These are phyloP conservation scores for Gobius niger DNA, from an alignment of 2,113 vertebrate species.

Conservation along the genomic window DNA sequence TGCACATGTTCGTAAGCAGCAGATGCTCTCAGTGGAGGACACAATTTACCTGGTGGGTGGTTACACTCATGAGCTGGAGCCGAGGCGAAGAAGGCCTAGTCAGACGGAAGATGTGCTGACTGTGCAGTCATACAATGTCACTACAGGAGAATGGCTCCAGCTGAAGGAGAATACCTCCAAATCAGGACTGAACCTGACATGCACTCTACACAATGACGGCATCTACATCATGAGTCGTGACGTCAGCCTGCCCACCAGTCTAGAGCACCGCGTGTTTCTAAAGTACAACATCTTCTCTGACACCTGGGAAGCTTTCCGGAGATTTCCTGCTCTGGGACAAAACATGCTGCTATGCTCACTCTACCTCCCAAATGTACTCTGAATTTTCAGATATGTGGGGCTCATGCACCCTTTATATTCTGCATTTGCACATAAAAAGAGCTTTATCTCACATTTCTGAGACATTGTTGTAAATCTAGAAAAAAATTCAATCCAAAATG, in stretches of 20 bases:
- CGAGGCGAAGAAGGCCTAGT: slow-evolving; percentile 70
- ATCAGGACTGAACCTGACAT: slow-evolving; percentile 92
- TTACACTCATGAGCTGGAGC: slow-evolving; percentile 84
- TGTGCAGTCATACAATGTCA: slow-evolving; percentile 88
- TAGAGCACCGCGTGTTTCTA: slow-evolving; percentile 89
- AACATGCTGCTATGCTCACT: slow-evolving; percentile 93
- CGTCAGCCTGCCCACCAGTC: slow-evolving; percentile 83
- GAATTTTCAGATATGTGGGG: slow-evolving; percentile 18
- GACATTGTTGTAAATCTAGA: slow-evolving; percentile 1
- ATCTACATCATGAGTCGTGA: slow-evolving; percentile 95
- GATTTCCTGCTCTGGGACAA: slow-evolving; percentile 88
- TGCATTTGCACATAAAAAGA: slow-evolving; percentile 19
- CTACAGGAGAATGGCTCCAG: slow-evolving; percentile 86
- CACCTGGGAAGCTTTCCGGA: slow-evolving; percentile 87
- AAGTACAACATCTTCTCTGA: slow-evolving; percentile 92
- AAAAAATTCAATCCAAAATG: slow-evolving; percentile 23
- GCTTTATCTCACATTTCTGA: neutral
- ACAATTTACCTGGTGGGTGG: slow-evolving; percentile 94
- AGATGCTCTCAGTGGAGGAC: slow-evolving; percentile 96
- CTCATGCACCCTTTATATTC: slow-evolving; percentile 5
- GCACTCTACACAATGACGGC: slow-evolving; percentile 91
- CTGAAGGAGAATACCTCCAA: slow-evolving; percentile 91
- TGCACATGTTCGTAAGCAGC: slow-evolving; percentile 92
- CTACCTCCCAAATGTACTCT: slow-evolving; percentile 82
- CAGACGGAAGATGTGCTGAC: slow-evolving; percentile 88